phyloP scores from a whole-genome alignment of 2,113 vertebrate genomes.

The Cyanoderma ruficeps region DNA sequence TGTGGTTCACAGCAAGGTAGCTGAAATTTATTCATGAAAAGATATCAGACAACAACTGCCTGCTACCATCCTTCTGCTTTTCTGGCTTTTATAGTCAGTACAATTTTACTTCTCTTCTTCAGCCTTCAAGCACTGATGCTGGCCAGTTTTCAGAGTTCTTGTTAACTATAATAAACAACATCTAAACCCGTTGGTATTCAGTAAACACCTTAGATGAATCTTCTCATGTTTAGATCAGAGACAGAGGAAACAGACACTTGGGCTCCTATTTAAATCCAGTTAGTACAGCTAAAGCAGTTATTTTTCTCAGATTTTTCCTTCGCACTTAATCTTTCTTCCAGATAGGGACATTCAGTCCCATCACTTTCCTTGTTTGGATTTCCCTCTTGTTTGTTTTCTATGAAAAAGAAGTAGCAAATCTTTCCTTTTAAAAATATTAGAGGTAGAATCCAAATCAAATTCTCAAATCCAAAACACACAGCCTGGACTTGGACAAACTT shows the following conservation, averaged over 20 bases:
- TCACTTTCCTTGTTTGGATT: background rate
- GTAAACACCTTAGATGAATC: background rate
- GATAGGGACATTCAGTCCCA: background rate
- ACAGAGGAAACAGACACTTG: background rate
- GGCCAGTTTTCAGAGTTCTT: background rate
- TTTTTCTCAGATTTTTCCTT: background rate
- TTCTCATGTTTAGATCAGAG: background rate
- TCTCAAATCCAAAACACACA: background rate
- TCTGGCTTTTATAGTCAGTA: background rate
- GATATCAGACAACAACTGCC: background rate
- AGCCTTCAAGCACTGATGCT: background rate
- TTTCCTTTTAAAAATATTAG: background rate
- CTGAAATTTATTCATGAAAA: background rate
- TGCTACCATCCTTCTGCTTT: background rate
- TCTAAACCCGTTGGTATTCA: background rate
- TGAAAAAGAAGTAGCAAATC: background rate
- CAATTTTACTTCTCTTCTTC: background rate
- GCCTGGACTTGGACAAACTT: background rate
- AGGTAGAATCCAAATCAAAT: background rate
- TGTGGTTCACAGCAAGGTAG: background rate
- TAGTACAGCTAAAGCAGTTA: background rate
- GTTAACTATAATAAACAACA: background rate
- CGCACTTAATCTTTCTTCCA: background rate
- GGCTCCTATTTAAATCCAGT: background rate
- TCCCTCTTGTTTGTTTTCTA: background rate